Evolutionary conservation across 2,888 invertebrate genomes (phyloP), one percentile per base, ranked within the genome.

Genomic region (Bugulina stolonifera): DNA sequence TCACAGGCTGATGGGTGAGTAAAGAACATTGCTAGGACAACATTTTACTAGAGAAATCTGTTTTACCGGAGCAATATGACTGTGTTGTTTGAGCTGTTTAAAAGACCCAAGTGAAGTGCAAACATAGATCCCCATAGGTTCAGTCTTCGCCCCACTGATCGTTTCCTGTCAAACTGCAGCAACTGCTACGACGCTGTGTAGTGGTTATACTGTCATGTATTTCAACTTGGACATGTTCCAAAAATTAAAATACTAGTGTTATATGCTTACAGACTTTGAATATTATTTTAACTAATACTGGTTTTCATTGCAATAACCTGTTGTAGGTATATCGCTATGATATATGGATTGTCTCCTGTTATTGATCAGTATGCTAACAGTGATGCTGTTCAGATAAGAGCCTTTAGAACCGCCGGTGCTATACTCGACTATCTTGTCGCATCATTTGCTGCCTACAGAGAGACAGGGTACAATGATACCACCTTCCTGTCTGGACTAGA

Each of bases 401-500:
- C 64, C n/a, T n/a, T 64, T 10, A 27, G 3, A 2, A 27, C 32
- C 5, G 27, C 32, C 64, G 32, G 5, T 14, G 64, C 64, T 34
- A 32, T 64, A 27, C 10, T 64, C 3, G 64, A 64, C 25, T 64
- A 64, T 34, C 25, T 64, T 22, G 32, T 32, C 10, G 27, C 22
- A 14, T 22, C 34, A 2, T 32, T 64, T 34, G 64, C 25, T 2
- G 5, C 27, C 2, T 64, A 64, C 32, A 64, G 27, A 25, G 64
- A 27, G 25, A 64, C 32, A 18, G 64, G 34, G 32, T 64, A 64
- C n/a, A 64, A 64, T 34, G 64, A 64, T 10, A 32, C 32, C 10
- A n/a, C 32, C 18, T 27, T 64, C n/a, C 32, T 64, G 64, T 64
- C 64, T 64, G 64, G 64, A 27, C 14, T 64, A 5, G 64, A 64